Conservation (phyloP, 2,797 vertebrate genomes). For the Scarus forsteni region DNA sequence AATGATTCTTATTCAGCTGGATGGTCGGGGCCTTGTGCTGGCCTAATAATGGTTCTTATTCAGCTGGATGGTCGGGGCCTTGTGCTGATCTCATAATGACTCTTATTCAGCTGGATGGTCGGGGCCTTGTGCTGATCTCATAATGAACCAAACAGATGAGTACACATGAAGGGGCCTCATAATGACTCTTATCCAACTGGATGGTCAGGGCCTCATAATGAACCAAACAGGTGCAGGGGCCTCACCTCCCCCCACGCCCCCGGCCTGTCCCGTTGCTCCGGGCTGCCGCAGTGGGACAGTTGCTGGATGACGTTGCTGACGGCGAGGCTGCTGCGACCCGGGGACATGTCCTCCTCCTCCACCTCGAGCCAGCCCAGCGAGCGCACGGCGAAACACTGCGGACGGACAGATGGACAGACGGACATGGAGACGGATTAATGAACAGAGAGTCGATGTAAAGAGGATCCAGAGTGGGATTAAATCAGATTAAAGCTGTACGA, state of each 20-base stretch:
- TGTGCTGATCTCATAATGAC: no score
- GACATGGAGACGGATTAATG: background rate
- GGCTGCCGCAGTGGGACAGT: conserved; percentile 87
- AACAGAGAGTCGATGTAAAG: background rate
- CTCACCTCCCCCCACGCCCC: conserved; percentile 90
- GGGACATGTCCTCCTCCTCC: conserved; percentile 94
- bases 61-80: no score
- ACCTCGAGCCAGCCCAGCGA: conserved; percentile 97
- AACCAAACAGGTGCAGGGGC: background rate
- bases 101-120: no score
- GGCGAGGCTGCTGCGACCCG: conserved; percentile 94
- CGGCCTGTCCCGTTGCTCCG: conserved; percentile 78
- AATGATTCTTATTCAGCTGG: no score
- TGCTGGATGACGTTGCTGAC: conserved; percentile 98
- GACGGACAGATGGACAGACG: background rate
- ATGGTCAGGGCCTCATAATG: no score
- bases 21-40: no score
- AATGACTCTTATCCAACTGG: no score
- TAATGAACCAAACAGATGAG: background rate
- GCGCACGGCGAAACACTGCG: conserved; percentile 92
- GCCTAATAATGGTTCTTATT: no score
- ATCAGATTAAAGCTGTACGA: background rate
- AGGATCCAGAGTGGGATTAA: background rate
- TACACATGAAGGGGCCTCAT: no score
- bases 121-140: no score